Percentiles rank a stretch among this genome's conserved stretches.
Conservation (phyloP, 2,797 vertebrate genomes). For the Threskiornis aethiopicus region DNA sequence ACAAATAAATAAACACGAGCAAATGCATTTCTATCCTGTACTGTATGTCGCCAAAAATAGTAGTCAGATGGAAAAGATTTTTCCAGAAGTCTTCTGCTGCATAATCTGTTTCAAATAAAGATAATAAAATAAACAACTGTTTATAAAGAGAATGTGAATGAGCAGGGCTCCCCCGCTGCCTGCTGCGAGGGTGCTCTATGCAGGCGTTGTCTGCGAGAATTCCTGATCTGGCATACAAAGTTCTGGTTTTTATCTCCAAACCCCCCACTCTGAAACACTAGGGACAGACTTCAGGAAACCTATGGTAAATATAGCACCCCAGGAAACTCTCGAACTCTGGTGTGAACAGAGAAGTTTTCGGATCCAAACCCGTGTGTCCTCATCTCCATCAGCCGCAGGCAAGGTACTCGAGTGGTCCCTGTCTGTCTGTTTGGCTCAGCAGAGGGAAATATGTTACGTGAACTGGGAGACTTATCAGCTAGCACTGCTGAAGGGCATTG, state of each 20-base stretch:
- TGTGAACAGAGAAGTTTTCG: not conserved
- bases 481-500: not conserved
- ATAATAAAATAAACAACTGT: slow-evolving; percentile 76
- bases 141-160: slow-evolving; percentile 67
- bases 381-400: not conserved
- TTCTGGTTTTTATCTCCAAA: slow-evolving; percentile 57
- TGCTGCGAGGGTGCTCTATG: slow-evolving; percentile 1
- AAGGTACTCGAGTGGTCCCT: not conserved
- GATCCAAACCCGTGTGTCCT: not conserved
- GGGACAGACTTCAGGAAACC: slow-evolving; percentile 40
- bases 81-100: slow-evolving; percentile 69
- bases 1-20: slow-evolving; percentile 32
- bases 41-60: slow-evolving; percentile 59
- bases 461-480: not conserved
- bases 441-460: not conserved
- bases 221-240: slow-evolving; percentile 46
- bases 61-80: slow-evolving; percentile 70
- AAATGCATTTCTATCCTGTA: slow-evolving; percentile 26
- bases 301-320: not conserved
- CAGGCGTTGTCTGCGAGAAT: slow-evolving; percentile 52
- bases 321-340: not conserved
- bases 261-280: slow-evolving; percentile 18
- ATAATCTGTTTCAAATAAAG: slow-evolving; percentile 75
- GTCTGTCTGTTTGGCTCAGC: not conserved
- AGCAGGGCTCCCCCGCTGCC: slow-evolving; percentile 47